Base-by-base conservation (phyloP, 1,140 invertebrate genomes). In the Eupristina koningsbergeri region DNA sequence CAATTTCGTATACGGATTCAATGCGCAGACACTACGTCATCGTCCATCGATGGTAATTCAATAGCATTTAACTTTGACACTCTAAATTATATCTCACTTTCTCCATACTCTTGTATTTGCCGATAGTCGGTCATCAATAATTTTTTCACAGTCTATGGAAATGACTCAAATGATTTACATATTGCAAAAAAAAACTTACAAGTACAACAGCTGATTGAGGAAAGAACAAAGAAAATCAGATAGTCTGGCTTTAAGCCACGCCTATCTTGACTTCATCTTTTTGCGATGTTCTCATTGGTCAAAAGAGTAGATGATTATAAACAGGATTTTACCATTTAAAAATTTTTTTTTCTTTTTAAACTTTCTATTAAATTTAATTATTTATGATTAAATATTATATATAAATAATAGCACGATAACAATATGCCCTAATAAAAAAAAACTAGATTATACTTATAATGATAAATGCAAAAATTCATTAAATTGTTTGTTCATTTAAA, bases 181-280 rank as follows among this genome's bases (percentile, higher is more conserved):
- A 67, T 36, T 31, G 1, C 36, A 5, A 15, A 34, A 31, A 31
- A 67, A 36, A 36, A 36, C 17, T 36, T 67, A 19, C 8, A n/a
- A n/a, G n/a, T 71, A 41, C 41, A 71, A 71, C 67, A 71, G 67
- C 67, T 71, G 67, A 71, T 71, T 71, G 41, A 7, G n/a, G 39
- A 71, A 71, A 41, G 39, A 71, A 71, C 67, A 71, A 71, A 71
- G 36, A 71, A 71, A 22, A 71, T 71, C 67, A 29, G 31, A 67
- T 67, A 41, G 67, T 71, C 8, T 71, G 36, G 39, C 41, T 8
- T n/a, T n/a, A 71, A 71, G 22, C 67, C 67, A 71, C 67, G 67
- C 67, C 67, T 41, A n/a, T 71, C 34, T 11, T 71, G 67, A 71
- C 67, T 13, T 71, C 67, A 71, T 41, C 17, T 7, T 41, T n/a